Evolutionary conservation across 2,113 vertebrate genomes (phyloP), one percentile per base, ranked within the genome.

Genomic region (Myodes glareolus): DNA sequence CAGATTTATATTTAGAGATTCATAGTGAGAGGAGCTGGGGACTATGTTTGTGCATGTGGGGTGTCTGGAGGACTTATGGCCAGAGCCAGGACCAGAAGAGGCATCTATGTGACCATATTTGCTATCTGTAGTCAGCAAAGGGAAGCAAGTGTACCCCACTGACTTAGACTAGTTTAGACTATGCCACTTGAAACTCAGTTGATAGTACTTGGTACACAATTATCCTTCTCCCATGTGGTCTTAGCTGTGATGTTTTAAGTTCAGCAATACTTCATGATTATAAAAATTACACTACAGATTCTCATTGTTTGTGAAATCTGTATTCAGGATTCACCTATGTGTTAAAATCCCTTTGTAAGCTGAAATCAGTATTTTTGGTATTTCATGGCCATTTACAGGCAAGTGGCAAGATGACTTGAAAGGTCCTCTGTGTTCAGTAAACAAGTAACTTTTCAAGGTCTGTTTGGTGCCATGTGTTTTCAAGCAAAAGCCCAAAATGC

Each of bases 1-100:
- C 47, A 88, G 12, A n/a, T 72, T 88, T 87, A 36, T 80, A 86
- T 86, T 87, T 52, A 81, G 29, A 87, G 58, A n/a, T 70, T 87
- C 50, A 45, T 10, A 8, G 5, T 23, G 70, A 81, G 45, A 29
- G 13, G 47, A 94, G 10, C 17, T 25, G 11, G 19, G 27, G 14
- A 19, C 7, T 16, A 7, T 10, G 33, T 78, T 77, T 47, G 36
- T 39, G 42, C 5, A 47, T 47, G 61, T 25, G 12, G 39, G 19
- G 5, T 77, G 2, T 50, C n/a, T 81, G 16, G 27, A 42, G 19
- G 8, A 23, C 45, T 36, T 31, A 19, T 7, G 73, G 33, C 16
- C 8, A 68, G 3, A 1, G 58, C 1, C 47, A 45, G 67, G 67
- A 72, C 76, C 68, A 39, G 61, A 45, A 81, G 7, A 42, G 25